Conservation (phyloP, 2,113 vertebrate genomes). For the Origma solitaria region DNA sequence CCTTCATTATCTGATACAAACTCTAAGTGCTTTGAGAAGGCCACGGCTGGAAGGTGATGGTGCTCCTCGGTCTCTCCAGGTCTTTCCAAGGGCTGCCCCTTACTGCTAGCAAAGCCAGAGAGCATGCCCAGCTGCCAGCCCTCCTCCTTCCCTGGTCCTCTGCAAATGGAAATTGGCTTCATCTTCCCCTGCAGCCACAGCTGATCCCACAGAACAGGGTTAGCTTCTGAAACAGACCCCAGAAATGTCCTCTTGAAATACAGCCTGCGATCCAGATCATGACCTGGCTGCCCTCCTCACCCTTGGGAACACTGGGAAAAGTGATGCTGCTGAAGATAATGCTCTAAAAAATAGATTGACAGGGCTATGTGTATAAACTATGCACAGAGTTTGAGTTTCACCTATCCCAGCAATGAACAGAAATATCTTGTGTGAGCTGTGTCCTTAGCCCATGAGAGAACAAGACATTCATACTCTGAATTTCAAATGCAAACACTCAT, state of each 20-base stretch:
- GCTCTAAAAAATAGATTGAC: background rate
- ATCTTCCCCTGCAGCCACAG: background rate
- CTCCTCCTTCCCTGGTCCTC: background rate
- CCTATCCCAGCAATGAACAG: background rate
- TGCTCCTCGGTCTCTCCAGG: background rate
- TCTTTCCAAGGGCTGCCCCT: background rate
- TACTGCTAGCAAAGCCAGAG: fast-evolving
- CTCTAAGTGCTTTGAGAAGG: background rate
- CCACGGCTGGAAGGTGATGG: background rate
- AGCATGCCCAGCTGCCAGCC: background rate
- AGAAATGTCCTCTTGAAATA: background rate
- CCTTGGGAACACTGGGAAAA: background rate
- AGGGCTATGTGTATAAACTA: background rate
- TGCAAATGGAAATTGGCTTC: background rate
- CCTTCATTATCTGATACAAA: background rate
- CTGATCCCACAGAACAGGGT: background rate
- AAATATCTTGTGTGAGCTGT: background rate
- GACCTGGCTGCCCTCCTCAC: background rate
- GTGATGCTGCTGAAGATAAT: background rate
- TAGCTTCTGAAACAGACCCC: background rate
- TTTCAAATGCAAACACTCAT: background rate
- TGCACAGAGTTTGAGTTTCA: background rate
- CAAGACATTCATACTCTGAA: fast-evolving
- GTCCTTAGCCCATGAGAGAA: background rate
- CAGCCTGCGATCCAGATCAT: background rate